Evolutionary conservation across 2,113 vertebrate species (phyloP), one percentile per base, ranked within the genome.

Genomic region (Pungitius pungitius): DNA sequence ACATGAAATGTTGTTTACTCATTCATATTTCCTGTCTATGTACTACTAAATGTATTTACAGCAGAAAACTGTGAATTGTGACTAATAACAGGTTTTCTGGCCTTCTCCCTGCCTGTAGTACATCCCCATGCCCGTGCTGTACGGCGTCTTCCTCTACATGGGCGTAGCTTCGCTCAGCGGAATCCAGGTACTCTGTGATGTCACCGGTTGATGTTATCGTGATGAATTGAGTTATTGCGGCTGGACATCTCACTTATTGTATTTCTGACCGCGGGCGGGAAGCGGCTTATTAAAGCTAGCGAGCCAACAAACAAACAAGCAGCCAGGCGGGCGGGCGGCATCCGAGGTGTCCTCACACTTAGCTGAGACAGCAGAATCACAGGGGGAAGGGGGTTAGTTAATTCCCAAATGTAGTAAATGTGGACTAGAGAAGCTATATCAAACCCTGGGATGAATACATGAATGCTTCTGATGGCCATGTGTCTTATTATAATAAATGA

Each of bases 91-190:
- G 15, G n/a, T 58, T 61, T 71, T 52, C 14, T n/a, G 54, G 0
- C 0, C 27, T 7, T 64, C 17, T 11, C 52, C 18, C 55, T 71
- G 56, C 75, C 82, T 63, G 3, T 64, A 99, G 97, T 98, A 93
- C 78, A 99, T 99, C 74, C 97, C 97, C 2, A 94, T 98, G 97
- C 96, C 97, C 0, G 97, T 98, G 82, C 93, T 98, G 2, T 98
- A 98, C 0, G 96, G 97, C 0, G 95, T 98, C 80, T 98, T 98
- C 77, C 96, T 98, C 78, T 97, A 98, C 93, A 98, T 99, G 97
- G 97, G 97, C 0, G 97, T 98, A 3, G 97, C 97, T 0, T 98
- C 97, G 0, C 95, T 98, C 68, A 95, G 95, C 0, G 96, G 96
- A 73, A 98, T 99, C 80, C 97, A 99, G 95, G 97, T 97, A 86